These are phyloP conservation scores for Hirundo rustica DNA, from an alignment of 2,797 vertebrate genomes.

Conservation along the genomic window DNA sequence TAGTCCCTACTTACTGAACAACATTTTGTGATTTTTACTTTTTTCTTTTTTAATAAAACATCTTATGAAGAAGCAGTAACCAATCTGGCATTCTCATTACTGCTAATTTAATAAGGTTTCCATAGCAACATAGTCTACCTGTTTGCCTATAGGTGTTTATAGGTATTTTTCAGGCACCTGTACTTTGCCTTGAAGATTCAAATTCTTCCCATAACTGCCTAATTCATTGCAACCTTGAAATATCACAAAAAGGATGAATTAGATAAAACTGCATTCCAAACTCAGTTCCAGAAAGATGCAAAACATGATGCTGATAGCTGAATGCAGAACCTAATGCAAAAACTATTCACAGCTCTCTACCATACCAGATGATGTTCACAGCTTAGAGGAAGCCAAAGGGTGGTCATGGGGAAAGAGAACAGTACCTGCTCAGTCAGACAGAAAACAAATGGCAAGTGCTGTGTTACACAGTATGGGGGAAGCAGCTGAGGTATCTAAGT, in stretches of 20 bases:
- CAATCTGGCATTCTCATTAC: background rate
- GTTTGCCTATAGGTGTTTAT: background rate
- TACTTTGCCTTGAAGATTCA: background rate
- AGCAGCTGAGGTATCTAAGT: background rate
- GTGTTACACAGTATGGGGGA: background rate
- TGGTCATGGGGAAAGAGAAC: background rate
- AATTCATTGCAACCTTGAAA: background rate
- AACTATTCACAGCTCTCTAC: background rate
- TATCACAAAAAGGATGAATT: background rate
- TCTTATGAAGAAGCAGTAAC: background rate
- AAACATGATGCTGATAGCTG: background rate
- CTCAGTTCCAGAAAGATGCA: background rate
- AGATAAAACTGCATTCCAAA: background rate
- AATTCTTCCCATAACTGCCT: background rate
- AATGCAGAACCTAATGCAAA: background rate
- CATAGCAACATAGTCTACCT: background rate
- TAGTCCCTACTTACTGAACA: slow-evolving; percentile 26
- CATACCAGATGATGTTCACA: background rate
- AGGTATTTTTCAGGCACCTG: background rate
- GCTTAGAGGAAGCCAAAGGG: background rate
- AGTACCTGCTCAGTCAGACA: background rate
- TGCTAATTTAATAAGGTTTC: background rate
- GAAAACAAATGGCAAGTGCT: background rate
- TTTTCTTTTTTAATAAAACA: slow-evolving; percentile 23
- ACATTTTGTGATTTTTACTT: slow-evolving; percentile 29